Evolutionary conservation across 2,113 vertebrate species (phyloP), one percentile per base, ranked within the genome.

Genomic region (Sceloporus tristichus): DNA sequence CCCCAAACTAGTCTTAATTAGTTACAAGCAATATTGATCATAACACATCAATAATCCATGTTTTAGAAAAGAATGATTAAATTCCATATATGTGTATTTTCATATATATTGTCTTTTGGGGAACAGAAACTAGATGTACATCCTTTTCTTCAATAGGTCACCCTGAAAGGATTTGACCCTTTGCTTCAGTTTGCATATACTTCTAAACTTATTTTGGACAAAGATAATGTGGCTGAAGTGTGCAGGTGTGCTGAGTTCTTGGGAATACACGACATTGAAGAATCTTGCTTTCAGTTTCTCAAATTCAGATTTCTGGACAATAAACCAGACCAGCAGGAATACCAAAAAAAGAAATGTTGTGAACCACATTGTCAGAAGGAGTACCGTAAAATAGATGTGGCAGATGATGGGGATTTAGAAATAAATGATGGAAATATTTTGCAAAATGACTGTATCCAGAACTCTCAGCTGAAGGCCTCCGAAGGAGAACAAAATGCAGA

Each of bases 151-250:
- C 71, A 59, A 48, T 95, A 99, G 99, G 98, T 99, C 85, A 99
- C 98, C 2, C 96, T 97, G 88, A 98, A 98, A 91, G 99, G 99
- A 87, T 99, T 99, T 93, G 97, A 97, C 91, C 98, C 99, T 87
- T 94, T 99, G 91, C 98, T 99, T 89, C 98, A 98, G 82, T 99
- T 99, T 95, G 98, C 98, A 82, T 99, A 99, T 93, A 99, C 98
- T 70, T 98, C 98, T 73, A 98, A 98, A 88, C 97, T 99, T 84
- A 96, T 97, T 92, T 97, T 99, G 94, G 98, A 97, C 94, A 98
- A 98, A 97, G 98, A 99, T 91, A 99, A 98, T 94, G 98, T 99
- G 85, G 96, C 97, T 3, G 98, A 98, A 90, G 97, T 99, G 79
- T 97, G 96, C 94, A 98, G 96, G 87, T 98, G 98, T 88, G 98